phyloP scores from a whole-genome alignment of 2,113 vertebrate species.

The Seriola dumerili region DNA sequence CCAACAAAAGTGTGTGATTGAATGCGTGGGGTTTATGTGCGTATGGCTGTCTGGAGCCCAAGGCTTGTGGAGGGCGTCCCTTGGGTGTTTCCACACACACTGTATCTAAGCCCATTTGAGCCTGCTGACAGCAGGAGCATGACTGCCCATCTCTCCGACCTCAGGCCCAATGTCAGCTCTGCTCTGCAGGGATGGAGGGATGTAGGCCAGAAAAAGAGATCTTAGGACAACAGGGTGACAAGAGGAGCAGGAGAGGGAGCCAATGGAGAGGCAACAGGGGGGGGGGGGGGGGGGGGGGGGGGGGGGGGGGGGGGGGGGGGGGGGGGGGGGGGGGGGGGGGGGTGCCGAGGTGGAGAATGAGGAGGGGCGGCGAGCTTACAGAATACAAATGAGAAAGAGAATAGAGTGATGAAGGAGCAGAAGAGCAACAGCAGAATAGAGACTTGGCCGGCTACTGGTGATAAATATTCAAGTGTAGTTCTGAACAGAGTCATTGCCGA shows the following conservation, averaged over 20 bases:
- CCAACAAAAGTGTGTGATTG: constrained; percentile 40
- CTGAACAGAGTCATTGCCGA: constrained; percentile 56
- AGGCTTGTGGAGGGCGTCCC: constrained; percentile 69
- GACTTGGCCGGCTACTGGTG: constrained; percentile 36
- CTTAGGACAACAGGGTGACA: constrained; percentile 55
- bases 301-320: constrained; percentile 37
- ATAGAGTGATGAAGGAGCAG: constrained; percentile 61
- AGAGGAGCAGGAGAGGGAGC: constrained; percentile 47
- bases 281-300: constrained; percentile 28
- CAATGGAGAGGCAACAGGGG: constrained; percentile 51
- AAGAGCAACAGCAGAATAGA: constrained; percentile 52
- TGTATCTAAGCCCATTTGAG: constrained; percentile 80
- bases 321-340: constrained; percentile 31
- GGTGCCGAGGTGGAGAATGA: constrained; percentile 45
- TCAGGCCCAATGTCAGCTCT: constrained; percentile 82
- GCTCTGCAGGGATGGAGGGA: constrained; percentile 73
- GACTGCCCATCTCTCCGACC: constrained; percentile 83
- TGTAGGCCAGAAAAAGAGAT: constrained; percentile 73
- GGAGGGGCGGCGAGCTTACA: constrained; percentile 46
- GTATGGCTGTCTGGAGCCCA: constrained; percentile 44
- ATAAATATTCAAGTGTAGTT: constrained; percentile 55
- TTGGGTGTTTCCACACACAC: constrained; percentile 69
- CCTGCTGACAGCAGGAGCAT: constrained; percentile 74
- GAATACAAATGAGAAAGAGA: constrained; percentile 75
- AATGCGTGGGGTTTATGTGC: constrained; percentile 46